These are phyloP conservation scores for Arion vulgaris DNA, from an alignment of 1,140 invertebrate genomes.

Conservation along the genomic window DNA sequence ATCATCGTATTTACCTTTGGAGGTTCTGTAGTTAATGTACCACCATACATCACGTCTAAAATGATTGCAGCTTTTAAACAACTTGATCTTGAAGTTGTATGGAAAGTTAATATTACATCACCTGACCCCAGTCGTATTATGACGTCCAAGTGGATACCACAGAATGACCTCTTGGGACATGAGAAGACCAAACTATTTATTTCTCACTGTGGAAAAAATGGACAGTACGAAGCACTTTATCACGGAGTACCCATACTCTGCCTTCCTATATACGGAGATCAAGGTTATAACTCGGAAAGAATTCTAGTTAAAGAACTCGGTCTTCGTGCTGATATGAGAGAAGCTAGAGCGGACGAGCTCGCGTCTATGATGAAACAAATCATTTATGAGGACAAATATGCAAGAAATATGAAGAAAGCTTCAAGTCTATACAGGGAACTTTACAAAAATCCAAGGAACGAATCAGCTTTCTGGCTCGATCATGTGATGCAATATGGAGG, in stretches of 20 bases:
- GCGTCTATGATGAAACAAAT: conserved; percentile 28
- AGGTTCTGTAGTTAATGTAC: conserved; percentile 27
- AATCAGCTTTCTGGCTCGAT: conserved; percentile 9
- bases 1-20: conserved; percentile 50
- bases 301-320: conserved; percentile 39
- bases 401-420: conserved; percentile 17
- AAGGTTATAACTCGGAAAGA: conserved; percentile 43
- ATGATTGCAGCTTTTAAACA: conserved; percentile 37
- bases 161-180: conserved; percentile 44
- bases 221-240: conserved; percentile 55
- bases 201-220: conserved; percentile 59
- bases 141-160: conserved; percentile 41
- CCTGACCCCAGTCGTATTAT: conserved; percentile 18
- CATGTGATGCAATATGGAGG: conserved; percentile 60
- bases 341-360: conserved; percentile 28
- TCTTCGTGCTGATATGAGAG: conserved; percentile 27
- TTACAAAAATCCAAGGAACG: conserved; percentile 12
- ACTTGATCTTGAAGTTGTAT: conserved; percentile 31
- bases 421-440: not conserved
- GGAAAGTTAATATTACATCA: conserved; percentile 32
- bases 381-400: conserved; percentile 25
- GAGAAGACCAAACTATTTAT: conserved; percentile 50
- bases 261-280: conserved; percentile 77
- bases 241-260: conserved; percentile 73
- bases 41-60: conserved; percentile 32